phyloP scores from a whole-genome alignment of 2,113 vertebrate species.

The Eurystomus gularis region DNA sequence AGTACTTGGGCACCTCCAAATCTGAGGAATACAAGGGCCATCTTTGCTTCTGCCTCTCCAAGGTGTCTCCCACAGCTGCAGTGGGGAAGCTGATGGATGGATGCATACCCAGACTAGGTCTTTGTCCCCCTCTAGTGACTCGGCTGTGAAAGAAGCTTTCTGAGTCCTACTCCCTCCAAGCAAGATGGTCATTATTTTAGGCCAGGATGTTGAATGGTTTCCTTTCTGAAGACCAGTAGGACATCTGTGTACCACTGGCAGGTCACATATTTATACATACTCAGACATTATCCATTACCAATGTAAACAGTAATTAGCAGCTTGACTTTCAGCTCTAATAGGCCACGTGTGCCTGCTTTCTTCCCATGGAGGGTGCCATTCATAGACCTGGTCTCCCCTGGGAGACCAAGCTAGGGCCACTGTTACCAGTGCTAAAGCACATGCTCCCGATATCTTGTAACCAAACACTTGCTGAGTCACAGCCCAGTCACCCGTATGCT shows the following conservation, averaged over 20 bases:
- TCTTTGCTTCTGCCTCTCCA: not conserved
- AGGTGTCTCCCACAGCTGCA: not conserved
- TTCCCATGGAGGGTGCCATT: not conserved
- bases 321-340: not conserved
- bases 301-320: constrained; percentile 19
- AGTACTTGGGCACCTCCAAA: not conserved
- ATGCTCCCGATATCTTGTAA: constrained; percentile 4
- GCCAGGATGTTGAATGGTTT: not conserved
- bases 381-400: not conserved
- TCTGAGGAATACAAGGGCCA: not conserved
- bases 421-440: not conserved
- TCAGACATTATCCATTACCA: not conserved
- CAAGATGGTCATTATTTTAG: not conserved
- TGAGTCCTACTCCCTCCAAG: not conserved
- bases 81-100: not conserved
- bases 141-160: not conserved
- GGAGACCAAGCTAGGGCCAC: not conserved
- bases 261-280: not conserved
- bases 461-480: constrained; percentile 67
- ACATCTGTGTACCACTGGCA: not conserved
- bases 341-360: not conserved
- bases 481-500: constrained; percentile 39
- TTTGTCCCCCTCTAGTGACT: constrained; percentile 71
- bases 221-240: constrained; percentile 1
- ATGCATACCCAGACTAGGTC: constrained; percentile 13